Conservation (phyloP, 2,888 invertebrate species). For the Perizoma affinitatum region DNA sequence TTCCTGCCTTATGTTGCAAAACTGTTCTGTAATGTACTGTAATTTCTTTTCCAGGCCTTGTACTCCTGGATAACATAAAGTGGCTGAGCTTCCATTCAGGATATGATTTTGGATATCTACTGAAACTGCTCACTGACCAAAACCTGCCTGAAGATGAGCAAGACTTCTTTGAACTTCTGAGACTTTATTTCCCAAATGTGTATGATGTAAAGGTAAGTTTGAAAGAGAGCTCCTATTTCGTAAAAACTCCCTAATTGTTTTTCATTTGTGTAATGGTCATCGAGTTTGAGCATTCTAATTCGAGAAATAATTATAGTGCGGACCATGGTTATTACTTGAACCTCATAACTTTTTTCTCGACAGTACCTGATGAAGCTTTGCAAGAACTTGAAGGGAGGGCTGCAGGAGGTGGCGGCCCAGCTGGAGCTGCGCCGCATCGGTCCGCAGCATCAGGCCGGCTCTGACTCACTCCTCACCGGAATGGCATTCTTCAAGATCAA, state of each 20-base stretch:
- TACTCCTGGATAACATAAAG: constrained; percentile 97
- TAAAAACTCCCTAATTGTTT: too few relatives aligned
- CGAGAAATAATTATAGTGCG: too few relatives aligned
- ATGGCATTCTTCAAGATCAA: constrained; percentile 99
- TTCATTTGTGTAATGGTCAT: too few relatives aligned
- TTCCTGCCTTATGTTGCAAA: too few relatives aligned
- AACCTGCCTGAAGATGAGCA: constrained; percentile 97
- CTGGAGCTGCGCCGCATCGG: constrained; percentile 96
- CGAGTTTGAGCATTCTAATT: too few relatives aligned
- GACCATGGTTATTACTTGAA: too few relatives aligned
- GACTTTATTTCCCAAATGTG: constrained; percentile 97
- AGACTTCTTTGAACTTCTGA: constrained; percentile 97
- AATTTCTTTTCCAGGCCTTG: constrained; percentile 87
- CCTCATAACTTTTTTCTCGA: neutral
- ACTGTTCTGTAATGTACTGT: neutral
- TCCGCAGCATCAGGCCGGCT: constrained; percentile 99
- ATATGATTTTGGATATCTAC: constrained; percentile 99
- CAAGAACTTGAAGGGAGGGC: constrained; percentile 98
- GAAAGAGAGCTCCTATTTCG: neutral
- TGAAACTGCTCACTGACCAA: constrained; percentile 96
- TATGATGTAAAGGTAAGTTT: constrained; percentile 96
- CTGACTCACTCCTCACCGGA: constrained; percentile 98
- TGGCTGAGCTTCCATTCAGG: constrained; percentile 99
- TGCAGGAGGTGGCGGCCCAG: constrained; percentile 98
- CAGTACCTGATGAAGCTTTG: constrained; percentile 99